phyloP scores from a whole-genome alignment of 2,888 invertebrate species.

The Apocheima hispidaria region DNA sequence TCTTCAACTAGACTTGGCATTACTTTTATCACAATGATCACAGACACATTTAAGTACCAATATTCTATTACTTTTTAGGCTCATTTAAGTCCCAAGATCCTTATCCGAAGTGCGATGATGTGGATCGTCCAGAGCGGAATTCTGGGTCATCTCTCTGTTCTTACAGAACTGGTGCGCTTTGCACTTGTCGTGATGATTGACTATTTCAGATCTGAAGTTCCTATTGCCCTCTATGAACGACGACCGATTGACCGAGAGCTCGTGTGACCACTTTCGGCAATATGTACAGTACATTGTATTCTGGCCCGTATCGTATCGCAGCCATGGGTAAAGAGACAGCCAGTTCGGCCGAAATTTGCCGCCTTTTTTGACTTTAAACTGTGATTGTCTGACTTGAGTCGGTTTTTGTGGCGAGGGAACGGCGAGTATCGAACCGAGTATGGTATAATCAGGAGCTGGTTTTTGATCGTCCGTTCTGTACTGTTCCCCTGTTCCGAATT shows the following conservation, averaged over 20 bases:
- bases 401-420: constrained; percentile 70
- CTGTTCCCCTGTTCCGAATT: not conserved
- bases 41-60: constrained; percentile 10
- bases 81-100: not conserved
- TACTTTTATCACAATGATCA: constrained; percentile 21
- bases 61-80: not conserved
- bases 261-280: constrained; percentile 90
- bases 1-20: not conserved
- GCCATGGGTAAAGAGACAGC: constrained; percentile 90
- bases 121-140: constrained; percentile 1
- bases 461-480: not conserved
- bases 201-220: constrained; percentile 91
- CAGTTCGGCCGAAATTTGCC: constrained; percentile 89
- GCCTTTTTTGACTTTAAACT: constrained; percentile 77
- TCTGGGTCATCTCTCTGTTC: constrained; percentile 71
- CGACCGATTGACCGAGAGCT: constrained; percentile 88
- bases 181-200: constrained; percentile 92
- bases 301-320: constrained; percentile 88
- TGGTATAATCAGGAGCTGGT: constrained; percentile 46
- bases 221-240: constrained; percentile 92
- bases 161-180: constrained; percentile 90
- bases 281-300: constrained; percentile 91
- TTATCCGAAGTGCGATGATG: not conserved
- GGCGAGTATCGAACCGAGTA: constrained; percentile 58
- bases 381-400: constrained; percentile 42